Conservation (phyloP, 2,797 vertebrate genomes). For the Pachyuromys duprasi region DNA sequence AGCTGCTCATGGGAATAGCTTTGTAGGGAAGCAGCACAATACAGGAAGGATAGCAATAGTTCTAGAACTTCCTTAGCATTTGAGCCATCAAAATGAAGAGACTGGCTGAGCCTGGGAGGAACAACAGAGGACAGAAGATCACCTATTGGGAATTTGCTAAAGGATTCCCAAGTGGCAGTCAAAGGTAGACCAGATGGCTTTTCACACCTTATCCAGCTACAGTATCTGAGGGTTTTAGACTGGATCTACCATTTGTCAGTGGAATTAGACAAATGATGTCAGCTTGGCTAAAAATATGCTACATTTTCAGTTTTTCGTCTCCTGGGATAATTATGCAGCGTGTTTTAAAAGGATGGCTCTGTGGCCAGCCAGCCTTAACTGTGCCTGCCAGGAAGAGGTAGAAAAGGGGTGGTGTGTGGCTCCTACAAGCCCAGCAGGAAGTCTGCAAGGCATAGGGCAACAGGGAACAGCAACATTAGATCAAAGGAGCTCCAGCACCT, state of each 20-base stretch:
- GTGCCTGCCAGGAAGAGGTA: conserved; percentile 51
- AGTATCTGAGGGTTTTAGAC: background rate
- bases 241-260: background rate
- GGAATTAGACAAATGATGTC: background rate
- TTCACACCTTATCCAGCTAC: background rate
- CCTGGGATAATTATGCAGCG: background rate
- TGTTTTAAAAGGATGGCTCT: background rate
- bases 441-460: conserved; percentile 35
- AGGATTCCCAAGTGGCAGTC: background rate
- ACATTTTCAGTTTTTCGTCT: background rate
- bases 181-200: background rate
- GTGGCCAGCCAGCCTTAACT: background rate
- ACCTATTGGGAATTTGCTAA: background rate
- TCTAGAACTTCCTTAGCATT: background rate
- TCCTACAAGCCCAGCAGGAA: conserved; percentile 35
- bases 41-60: background rate
- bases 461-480: background rate
- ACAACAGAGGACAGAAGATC: background rate
- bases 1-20: background rate
- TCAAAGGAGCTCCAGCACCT: background rate
- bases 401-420: background rate
- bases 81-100: background rate
- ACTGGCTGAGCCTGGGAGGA: background rate
- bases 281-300: conserved; percentile 19
- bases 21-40: background rate